Percentiles rank a stretch among this genome's conserved stretches.
phyloP scores from a whole-genome alignment of 2,888 invertebrate genomes.

The Pyrochroa serraticornis region DNA sequence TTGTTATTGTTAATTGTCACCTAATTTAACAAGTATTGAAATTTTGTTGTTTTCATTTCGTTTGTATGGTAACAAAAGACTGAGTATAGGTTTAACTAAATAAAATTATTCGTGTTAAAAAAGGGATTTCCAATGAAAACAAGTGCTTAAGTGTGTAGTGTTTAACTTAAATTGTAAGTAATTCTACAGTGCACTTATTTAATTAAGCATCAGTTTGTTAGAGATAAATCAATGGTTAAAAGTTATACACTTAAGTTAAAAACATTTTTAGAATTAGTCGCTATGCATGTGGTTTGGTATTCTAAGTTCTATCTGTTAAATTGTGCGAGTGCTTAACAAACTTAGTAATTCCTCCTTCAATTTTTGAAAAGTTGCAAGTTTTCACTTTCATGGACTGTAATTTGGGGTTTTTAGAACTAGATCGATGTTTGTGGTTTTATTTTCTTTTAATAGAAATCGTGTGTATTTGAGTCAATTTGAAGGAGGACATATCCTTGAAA shows the following conservation, averaged over 20 bases:
- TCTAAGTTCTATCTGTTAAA: conserved; percentile 28
- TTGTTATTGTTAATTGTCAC: conserved; percentile 30
- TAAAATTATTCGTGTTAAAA: conserved; percentile 22
- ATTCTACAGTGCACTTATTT: conserved; percentile 33
- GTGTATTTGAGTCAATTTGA: not conserved
- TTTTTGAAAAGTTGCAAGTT: not conserved
- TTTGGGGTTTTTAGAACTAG: not conserved
- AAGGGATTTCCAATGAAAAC: conserved; percentile 18
- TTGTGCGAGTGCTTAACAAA: conserved; percentile 29
- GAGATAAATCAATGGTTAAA: conserved; percentile 25
- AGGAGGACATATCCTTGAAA: conserved; percentile 2
- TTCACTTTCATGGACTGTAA: not conserved
- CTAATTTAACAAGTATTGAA: conserved; percentile 27
- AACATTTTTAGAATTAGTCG: conserved; percentile 25
- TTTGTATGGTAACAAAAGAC: conserved; percentile 39
- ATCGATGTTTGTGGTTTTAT: not conserved
- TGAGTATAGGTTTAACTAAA: conserved; percentile 47
- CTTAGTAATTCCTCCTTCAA: conserved; percentile 18
- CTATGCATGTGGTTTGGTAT: conserved; percentile 38
- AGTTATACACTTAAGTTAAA: conserved; percentile 28
- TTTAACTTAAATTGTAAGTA: conserved; percentile 25
- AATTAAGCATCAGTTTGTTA: conserved; percentile 25
- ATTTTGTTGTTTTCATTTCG: conserved; percentile 23
- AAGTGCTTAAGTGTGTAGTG: conserved; percentile 28
- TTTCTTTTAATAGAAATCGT: not conserved